These are phyloP conservation scores for Amblyopsis hoosieri DNA, from an alignment of 2,797 vertebrate genomes.

Conservation along the genomic window DNA sequence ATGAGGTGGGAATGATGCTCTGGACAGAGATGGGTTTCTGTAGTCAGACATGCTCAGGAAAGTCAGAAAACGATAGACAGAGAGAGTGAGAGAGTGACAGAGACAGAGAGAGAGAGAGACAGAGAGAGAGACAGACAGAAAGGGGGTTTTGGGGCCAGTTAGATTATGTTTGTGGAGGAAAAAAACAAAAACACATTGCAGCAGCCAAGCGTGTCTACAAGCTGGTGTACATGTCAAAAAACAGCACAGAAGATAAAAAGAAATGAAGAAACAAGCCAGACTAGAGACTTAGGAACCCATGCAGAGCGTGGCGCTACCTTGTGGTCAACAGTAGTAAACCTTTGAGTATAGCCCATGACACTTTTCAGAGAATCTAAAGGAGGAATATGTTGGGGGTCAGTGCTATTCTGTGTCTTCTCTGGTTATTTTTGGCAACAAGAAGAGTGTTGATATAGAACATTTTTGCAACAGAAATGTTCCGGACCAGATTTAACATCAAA, in stretches of 20 bases:
- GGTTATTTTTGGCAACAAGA: slow-evolving; percentile 25
- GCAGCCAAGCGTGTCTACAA: slow-evolving; percentile 95
- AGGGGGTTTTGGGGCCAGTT: slow-evolving; percentile 68
- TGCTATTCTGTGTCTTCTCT: slow-evolving; percentile 44
- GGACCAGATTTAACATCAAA: neutral
- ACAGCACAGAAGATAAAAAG: slow-evolving; percentile 81
- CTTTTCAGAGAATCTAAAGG: slow-evolving; percentile 83
- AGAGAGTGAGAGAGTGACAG: slow-evolving; percentile 2
- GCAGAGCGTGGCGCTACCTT: slow-evolving; percentile 84
- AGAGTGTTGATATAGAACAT: slow-evolving; percentile 28
- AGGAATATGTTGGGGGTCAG: slow-evolving; percentile 77
- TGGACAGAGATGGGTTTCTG: slow-evolving; percentile 49
- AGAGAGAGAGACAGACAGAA: slow-evolving; percentile 10
- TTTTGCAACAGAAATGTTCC: neutral
- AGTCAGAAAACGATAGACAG: slow-evolving; percentile 15
- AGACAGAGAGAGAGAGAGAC: slow-evolving; percentile 28
- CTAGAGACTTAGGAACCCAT: slow-evolving; percentile 82
- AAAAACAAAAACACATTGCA: slow-evolving; percentile 67
- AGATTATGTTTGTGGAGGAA: slow-evolving; percentile 81
- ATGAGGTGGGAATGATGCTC: slow-evolving; percentile 4
- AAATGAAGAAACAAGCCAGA: slow-evolving; percentile 75
- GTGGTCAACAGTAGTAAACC: slow-evolving; percentile 92
- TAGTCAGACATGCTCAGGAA: slow-evolving; percentile 64
- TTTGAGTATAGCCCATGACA: slow-evolving; percentile 99
- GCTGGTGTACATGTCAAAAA: slow-evolving; percentile 74